phyloP scores from a whole-genome alignment of 2,113 vertebrate species.

The Gulo gulo region DNA sequence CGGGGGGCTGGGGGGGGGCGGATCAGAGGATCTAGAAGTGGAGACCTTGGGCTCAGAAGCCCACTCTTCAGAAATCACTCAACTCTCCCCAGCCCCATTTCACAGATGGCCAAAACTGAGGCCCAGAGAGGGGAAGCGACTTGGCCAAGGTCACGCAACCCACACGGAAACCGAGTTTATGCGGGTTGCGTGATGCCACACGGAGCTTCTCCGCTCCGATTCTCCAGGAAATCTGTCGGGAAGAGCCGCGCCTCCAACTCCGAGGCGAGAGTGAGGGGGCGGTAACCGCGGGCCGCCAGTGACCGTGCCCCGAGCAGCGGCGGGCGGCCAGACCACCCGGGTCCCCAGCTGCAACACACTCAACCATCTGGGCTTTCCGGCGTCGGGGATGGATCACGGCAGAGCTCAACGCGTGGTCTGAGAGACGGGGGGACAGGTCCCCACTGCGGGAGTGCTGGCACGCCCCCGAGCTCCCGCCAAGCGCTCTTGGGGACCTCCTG shows the following conservation, averaged over 20 bases:
- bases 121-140: not conserved
- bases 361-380: not conserved
- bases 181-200: not conserved
- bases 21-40: not conserved
- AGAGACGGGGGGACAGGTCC: not conserved
- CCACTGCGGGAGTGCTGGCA: not conserved
- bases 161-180: not conserved
- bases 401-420: not conserved
- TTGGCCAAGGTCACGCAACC: conserved; percentile 65
- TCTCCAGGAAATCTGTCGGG: not conserved
- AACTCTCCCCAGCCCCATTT: not conserved
- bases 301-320: not conserved
- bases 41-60: not conserved
- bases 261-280: not conserved
- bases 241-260: not conserved
- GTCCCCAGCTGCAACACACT: not conserved
- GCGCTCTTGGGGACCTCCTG: conserved; percentile 33
- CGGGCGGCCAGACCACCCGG: not conserved
- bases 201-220: not conserved
- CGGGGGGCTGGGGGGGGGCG: rapidly evolving
- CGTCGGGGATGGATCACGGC: not conserved
- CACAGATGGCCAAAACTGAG: conserved; percentile 20
- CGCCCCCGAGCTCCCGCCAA: conserved; percentile 38
- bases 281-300: not conserved
- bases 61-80: not conserved